Base-by-base conservation (phyloP, 2,797 vertebrate species). In the Liparis tanakae region DNA sequence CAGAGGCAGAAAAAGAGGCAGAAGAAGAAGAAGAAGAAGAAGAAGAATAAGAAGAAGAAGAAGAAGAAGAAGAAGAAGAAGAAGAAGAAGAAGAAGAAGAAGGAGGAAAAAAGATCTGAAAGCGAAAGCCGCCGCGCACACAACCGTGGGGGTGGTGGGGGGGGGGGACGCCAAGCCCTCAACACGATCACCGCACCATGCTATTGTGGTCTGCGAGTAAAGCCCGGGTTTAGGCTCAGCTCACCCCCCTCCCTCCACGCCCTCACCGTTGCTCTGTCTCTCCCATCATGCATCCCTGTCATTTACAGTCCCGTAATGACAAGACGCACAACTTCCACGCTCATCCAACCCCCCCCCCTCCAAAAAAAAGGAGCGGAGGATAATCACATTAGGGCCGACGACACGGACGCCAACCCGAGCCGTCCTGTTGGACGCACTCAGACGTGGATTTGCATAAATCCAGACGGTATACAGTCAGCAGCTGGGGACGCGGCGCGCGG, bases 171-270 rank as follows among this genome's bases (percentile, higher is more conserved):
- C 89, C 87, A 89, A 89, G 88, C 91, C 88, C 89, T 93, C 87
- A 86, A 87, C 90, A 91, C 88, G 91, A 91, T 92, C 87, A 89
- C 87, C 92, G 91, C 89, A 93, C 91, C 91, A 92, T 91, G 82
- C 92, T 92, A 90, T 90, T 93, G 92, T 91, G 92, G 91, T 87
- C 85, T 81, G 85, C 81, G n/a, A 90, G 86, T 90, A 88, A 92
- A 89, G 88, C 87, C 69, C 87, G 88, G 87, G 82, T 82, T 82
- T 70, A 30, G 84, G 85, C 86, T 90, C 76, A 80, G 63, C 78
- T 70, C 68, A 80, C 72, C 83, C 87, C 80, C 79, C 63, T 46
- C 55, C 53, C 25, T 67, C 6, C 65, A 34, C 55, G 54, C 20
- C 66, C 55, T 51, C 6, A 58, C 66, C 68, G 72, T 78, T 67